phyloP scores from a whole-genome alignment of 2,113 vertebrate species.

The Xyliphius kryptos region DNA sequence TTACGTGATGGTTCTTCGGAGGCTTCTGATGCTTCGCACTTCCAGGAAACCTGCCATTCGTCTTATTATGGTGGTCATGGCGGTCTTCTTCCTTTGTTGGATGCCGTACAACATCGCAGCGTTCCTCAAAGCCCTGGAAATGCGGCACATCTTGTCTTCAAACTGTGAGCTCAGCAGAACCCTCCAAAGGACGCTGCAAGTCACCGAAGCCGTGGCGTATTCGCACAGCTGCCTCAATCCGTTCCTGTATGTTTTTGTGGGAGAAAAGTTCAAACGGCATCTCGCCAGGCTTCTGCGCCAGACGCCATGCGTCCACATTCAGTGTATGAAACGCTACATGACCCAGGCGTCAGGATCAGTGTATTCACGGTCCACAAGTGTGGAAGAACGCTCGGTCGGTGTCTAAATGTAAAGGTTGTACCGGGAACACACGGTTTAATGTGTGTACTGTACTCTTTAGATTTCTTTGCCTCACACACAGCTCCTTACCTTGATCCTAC shows the following conservation, averaged over 20 bases:
- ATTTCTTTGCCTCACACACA: too few species aligned
- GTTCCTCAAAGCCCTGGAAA: slow-evolving; percentile 50
- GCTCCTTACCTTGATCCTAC: too few species aligned
- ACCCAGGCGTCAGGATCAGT: slow-evolving; percentile 42
- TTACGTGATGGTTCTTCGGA: slow-evolving; percentile 57
- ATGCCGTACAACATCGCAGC: slow-evolving; percentile 57
- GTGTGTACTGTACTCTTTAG: too few species aligned
- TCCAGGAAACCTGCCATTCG: slow-evolving; percentile 56
- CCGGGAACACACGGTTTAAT: too few species aligned
- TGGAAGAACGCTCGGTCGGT: slow-evolving; percentile 51
- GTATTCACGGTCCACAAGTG: slow-evolving; percentile 54
- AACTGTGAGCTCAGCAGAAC: slow-evolving; percentile 49
- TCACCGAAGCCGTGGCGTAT: slow-evolving; percentile 58
- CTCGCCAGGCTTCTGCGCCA: slow-evolving; percentile 50
- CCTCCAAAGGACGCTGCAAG: slow-evolving; percentile 42
- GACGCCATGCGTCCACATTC: slow-evolving; percentile 47
- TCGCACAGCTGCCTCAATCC: slow-evolving; percentile 67
- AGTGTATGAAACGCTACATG: slow-evolving; percentile 47
- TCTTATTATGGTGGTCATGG: slow-evolving; percentile 53
- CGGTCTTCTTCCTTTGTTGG: slow-evolving; percentile 64
- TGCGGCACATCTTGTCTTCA: fast-evolving
- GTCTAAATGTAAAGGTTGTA: too few species aligned
- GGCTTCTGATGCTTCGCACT: slow-evolving; percentile 40
- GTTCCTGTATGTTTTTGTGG: slow-evolving; percentile 64
- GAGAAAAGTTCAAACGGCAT: slow-evolving; percentile 60